phyloP scores from a whole-genome alignment of 2,888 invertebrate genomes.

The Julus scanicus region DNA sequence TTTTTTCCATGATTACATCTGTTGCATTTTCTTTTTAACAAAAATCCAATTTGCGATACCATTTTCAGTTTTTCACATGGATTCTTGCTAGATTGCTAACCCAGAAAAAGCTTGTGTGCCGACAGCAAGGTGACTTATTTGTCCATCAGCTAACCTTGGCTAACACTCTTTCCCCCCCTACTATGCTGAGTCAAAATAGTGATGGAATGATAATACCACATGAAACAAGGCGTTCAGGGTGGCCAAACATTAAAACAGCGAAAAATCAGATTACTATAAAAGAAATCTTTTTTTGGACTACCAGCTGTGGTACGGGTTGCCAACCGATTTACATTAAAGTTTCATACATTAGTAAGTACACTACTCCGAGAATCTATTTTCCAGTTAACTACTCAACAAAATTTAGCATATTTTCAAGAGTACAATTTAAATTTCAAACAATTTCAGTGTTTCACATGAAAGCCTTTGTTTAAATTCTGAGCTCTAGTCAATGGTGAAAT shows the following conservation, averaged over 20 bases:
- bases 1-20: neutral
- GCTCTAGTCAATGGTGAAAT: too few relatives aligned
- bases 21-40: neutral
- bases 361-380: too few relatives aligned
- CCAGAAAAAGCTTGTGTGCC: neutral
- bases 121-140: constrained; percentile 37
- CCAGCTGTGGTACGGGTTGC: too few relatives aligned
- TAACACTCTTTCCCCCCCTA: neutral
- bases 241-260: neutral
- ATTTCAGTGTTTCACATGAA: too few relatives aligned
- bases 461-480: too few relatives aligned
- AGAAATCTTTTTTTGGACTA: neutral
- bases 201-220: constrained; percentile 30
- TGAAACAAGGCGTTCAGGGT: neutral
- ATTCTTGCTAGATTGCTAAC: neutral
- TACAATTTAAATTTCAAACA: too few relatives aligned
- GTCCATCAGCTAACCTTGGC: neutral
- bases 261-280: neutral
- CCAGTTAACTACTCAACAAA: too few relatives aligned
- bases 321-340: too few relatives aligned
- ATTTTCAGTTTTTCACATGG: constrained; percentile 32
- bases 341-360: neutral
- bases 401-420: too few relatives aligned
- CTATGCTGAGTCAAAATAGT: neutral
- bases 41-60: constrained; percentile 8